Base-by-base conservation (phyloP, 2,113 vertebrate genomes). In the Gallinago paraguaiae region DNA sequence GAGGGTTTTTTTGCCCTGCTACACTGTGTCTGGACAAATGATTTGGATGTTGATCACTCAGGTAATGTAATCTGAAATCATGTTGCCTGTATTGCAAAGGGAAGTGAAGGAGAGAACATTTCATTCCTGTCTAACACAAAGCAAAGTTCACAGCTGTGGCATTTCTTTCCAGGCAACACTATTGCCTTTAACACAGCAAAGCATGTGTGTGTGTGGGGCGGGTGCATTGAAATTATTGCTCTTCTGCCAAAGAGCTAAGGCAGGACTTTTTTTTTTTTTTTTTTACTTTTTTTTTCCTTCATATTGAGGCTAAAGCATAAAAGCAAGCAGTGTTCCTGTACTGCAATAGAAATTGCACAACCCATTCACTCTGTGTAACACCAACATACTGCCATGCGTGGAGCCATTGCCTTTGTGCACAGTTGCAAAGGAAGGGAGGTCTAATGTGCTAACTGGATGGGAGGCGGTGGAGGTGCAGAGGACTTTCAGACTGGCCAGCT, bases 21-120 rank as follows among this genome's bases (percentile, higher is more conserved):
- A 16, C 17, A 24, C 57, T 84, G 15, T 4, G 11, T 93, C 94
- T 96, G 92, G 79, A 94, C 80, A 92, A 97, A 95, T 87, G 75
- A 95, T 95, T 72, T 92, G 92, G 63, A 95, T 76, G 72, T 41
- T 80, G 63, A 88, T 92, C 76, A 53, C 65, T 78, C 68, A 84
- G 81, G 68, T 88, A 78, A 70, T 6, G 37, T 63, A 94, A 92
- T 86, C 67, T 23, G 13, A 82, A 97, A 86, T 82, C 69, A 68
- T 51, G 43, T 67, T 17, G 17, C 86, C 80, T 27, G 9, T 69
- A 59, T 33, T 89, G 61, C 76, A 78, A 86, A 81, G 64, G 75
- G 77, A 91, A 63, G 65, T 54, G 72, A 78, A 82, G 76, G 28
- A 83, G 33, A 75, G 84, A 88, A 61, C 85, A 72, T 71, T 94